phyloP scores from a whole-genome alignment of 2,113 vertebrate species.

The Myocastor coypus region DNA sequence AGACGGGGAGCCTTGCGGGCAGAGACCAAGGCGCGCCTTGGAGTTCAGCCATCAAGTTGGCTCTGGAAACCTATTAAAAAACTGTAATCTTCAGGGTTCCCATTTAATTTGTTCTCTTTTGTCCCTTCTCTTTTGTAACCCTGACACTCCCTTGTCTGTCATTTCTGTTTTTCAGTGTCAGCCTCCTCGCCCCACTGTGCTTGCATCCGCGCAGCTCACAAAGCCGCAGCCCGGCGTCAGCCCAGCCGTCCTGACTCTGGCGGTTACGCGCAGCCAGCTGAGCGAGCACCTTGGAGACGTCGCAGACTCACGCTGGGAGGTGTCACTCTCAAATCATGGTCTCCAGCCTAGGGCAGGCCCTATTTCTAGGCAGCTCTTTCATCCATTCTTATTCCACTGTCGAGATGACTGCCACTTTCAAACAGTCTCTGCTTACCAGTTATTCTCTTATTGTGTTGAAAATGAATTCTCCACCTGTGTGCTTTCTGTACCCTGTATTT shows the following conservation, averaged over 20 bases:
- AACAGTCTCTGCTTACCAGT: not conserved
- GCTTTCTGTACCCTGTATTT: not conserved
- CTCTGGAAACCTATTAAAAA: not conserved
- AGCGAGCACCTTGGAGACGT: not conserved
- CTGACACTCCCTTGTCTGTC: not conserved
- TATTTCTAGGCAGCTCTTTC: not conserved
- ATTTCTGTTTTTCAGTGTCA: not conserved
- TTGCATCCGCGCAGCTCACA: not conserved
- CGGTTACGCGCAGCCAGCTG: not conserved
- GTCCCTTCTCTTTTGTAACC: not conserved
- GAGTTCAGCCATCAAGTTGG: not conserved
- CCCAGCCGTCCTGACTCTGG: not conserved
- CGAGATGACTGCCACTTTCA: not conserved
- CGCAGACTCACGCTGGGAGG: not conserved
- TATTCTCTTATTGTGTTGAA: not conserved
- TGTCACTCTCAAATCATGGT: not conserved
- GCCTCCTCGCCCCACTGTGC: not conserved
- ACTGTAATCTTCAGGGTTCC: not conserved
- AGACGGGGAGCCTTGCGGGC: not conserved
- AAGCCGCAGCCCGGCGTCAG: not conserved
- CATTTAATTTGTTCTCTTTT: not conserved
- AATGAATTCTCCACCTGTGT: not conserved
- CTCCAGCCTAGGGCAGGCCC: not conserved
- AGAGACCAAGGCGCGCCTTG: not conserved
- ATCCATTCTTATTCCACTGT: not conserved